phyloP scores from a whole-genome alignment of 2,797 vertebrate species.

The Dicrostonyx torquatus region DNA sequence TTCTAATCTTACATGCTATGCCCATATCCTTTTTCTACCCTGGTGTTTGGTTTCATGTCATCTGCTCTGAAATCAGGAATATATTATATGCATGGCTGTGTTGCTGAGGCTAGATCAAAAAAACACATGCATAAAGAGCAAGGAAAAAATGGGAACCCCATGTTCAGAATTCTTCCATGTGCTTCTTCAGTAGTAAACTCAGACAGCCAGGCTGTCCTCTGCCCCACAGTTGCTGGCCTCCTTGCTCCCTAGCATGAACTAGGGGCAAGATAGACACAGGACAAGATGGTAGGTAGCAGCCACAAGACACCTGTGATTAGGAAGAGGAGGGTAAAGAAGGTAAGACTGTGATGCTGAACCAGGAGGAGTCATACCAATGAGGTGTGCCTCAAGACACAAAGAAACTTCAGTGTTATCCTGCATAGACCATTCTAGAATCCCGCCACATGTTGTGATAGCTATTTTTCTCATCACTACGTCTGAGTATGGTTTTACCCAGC shows the following conservation, averaged over 20 bases:
- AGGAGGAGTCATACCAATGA: background rate
- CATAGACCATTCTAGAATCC: background rate
- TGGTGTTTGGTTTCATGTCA: background rate
- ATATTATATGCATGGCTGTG: no score
- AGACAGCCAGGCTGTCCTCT: background rate
- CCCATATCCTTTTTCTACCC: background rate
- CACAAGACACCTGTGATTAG: background rate
- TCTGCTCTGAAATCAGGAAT: background rate
- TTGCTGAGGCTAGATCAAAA: background rate
- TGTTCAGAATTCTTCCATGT: background rate
- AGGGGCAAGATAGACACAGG: conserved; percentile 83
- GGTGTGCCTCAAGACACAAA: background rate
- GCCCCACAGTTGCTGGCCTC: conserved; percentile 58
- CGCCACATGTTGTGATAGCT: fast-evolving
- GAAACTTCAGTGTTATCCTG: no score
- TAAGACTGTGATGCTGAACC: background rate
- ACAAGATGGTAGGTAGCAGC: conserved; percentile 87
- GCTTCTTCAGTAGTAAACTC: conserved; percentile 68
- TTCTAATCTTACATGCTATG: background rate
- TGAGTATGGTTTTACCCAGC: background rate
- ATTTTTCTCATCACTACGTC: no score
- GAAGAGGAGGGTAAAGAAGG: background rate
- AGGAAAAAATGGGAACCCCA: background rate
- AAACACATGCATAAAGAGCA: background rate
- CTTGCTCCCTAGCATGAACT: conserved; percentile 72